Evolutionary conservation across 2,888 invertebrate genomes (phyloP).

Genomic region (Tachystola acroxantha): DNA sequence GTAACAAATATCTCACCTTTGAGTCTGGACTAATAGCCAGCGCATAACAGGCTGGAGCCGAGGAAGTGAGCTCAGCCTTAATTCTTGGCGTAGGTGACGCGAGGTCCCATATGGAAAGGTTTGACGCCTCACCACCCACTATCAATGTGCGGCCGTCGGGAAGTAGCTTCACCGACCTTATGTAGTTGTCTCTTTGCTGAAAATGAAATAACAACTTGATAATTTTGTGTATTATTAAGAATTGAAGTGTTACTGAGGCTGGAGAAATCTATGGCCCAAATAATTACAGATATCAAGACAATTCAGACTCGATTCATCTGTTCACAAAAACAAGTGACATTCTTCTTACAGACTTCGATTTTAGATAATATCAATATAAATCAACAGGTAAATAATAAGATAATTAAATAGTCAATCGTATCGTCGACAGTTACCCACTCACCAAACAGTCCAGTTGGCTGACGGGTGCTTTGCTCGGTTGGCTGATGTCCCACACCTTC

Average conservation of each 20-base stretch:
- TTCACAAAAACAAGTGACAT: no score
- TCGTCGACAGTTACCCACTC: constrained; percentile 76
- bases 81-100: constrained; percentile 94
- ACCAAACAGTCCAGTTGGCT: constrained; percentile 95
- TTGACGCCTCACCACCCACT: constrained; percentile 97
- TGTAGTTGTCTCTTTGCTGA: constrained; percentile 95
- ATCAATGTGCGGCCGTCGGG: constrained; percentile 95
- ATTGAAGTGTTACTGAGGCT: no score
- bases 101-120: constrained; percentile 96
- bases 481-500: constrained; percentile 98
- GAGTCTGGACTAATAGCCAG: constrained; percentile 97
- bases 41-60: constrained; percentile 98
- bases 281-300: no score
- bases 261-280: no score
- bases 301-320: no score
- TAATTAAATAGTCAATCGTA: constrained; percentile 20
- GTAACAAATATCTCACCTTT: constrained; percentile 78
- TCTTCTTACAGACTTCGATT: no score
- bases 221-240: no score
- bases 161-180: constrained; percentile 94
- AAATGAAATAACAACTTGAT: constrained; percentile 33
- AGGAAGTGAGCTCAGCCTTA: constrained; percentile 95
- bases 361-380: no score
- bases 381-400: no score
- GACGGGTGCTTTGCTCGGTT: constrained; percentile 92